Base-by-base conservation (phyloP, 2,888 invertebrate species). In the Adineta ricciae region DNA sequence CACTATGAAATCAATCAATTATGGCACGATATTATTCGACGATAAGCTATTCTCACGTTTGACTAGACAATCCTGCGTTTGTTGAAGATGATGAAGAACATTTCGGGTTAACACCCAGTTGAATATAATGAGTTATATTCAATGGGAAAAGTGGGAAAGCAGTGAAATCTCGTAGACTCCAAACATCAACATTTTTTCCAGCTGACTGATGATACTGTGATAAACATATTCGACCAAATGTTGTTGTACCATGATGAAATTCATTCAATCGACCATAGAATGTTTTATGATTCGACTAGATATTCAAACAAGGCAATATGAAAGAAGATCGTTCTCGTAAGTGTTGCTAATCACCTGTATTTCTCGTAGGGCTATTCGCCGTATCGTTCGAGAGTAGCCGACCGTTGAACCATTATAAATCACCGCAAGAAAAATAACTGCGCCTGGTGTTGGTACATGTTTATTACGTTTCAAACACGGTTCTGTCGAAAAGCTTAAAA, bases 121-220 rank as follows among this genome's bases (percentile, higher is more conserved):
- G 78, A 78, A 78, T 41, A n/a, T 78, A 78, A 78, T 78, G 78
- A 5, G 78, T 78, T 24, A 78, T 78, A 78, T 78, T 78, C 11
- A 24, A 41, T 41, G 38, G 78, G 24, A 78, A 41, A 41, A 78
- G 24, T 11, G 78, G 78, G 24, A 78, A n/a, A n/a, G 41, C 38
- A 16, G n/a, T 78, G n/a, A 78, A 41, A 41, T 38, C 38, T 78
- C n/a, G 21, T 8, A 78, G n/a, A 78, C 41, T 41, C 78, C 78
- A 78, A 24, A 78, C 41, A 41, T 78, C 78, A 24, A 78, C n/a
- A 78, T 78, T 78, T 78, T 78, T 78, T 41, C 38, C 41, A 11
- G 78, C 19, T 41, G 73, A 78, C 41, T 78, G 78, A 64, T 36
- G 64, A 78, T 78, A 78, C 41, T 78, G 78, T 41, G 41, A 41